Conservation (phyloP, 2,888 invertebrate genomes). For the Sussaba pulchella region DNA sequence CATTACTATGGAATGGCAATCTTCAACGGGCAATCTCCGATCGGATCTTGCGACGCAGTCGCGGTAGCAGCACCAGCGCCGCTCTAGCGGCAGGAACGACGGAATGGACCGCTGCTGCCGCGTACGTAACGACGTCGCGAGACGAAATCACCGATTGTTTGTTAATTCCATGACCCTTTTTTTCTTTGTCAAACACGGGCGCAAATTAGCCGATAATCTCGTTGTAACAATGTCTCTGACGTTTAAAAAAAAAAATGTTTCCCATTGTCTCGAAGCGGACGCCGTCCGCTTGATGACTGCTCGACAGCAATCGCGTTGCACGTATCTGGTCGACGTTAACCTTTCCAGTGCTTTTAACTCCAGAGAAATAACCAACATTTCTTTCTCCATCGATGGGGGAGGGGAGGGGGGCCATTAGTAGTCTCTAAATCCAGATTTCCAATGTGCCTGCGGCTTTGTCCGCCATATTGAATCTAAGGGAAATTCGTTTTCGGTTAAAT, state of each 20-base stretch:
- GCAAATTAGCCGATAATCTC: constrained; percentile 21
- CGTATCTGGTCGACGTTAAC: background rate
- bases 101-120: background rate
- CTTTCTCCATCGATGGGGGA: too few relatives aligned
- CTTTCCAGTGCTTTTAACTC: too few relatives aligned
- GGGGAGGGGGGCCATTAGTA: too few relatives aligned
- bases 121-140: constrained; percentile 14
- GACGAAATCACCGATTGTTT: constrained; percentile 51
- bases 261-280: constrained; percentile 12
- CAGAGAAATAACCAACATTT: too few relatives aligned
- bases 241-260: constrained; percentile 16
- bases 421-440: too few relatives aligned
- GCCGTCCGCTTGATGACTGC: background rate
- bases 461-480: too few relatives aligned
- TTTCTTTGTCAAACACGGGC: background rate
- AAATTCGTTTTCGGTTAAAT: too few relatives aligned
- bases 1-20: constrained; percentile 62
- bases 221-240: constrained; percentile 26
- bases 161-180: constrained; percentile 30
- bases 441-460: too few relatives aligned
- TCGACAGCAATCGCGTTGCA: background rate
- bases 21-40: constrained; percentile 57
- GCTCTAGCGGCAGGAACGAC: constrained; percentile 14
- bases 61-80: background rate
- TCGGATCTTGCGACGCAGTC: constrained; percentile 43